A percentile compares a stretch with the other conserved stretches of the same genome.
These are phyloP conservation scores for Chironomus tentans DNA, from an alignment of 2,888 invertebrate species.

Conservation along the genomic window DNA sequence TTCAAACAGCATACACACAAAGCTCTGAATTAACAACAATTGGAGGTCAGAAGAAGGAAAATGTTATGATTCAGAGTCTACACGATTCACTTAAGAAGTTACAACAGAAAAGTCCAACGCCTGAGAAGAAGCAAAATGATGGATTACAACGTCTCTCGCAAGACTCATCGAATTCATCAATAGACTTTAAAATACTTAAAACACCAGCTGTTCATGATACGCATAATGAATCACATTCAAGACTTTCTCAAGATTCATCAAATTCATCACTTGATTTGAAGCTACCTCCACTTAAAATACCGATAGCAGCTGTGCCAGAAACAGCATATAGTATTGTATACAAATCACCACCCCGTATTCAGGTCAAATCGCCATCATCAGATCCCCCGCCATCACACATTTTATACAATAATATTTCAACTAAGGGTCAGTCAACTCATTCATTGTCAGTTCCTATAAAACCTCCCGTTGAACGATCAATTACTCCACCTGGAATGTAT, in stretches of 20 bases:
- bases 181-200: conserved; percentile 11
- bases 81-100: conserved; percentile 28
- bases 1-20: conserved; percentile 60
- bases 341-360: conserved; percentile 21
- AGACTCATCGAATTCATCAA: conserved; percentile 21
- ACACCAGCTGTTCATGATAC: background rate
- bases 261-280: conserved; percentile 17
- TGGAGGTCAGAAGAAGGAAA: conserved; percentile 12
- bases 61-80: conserved; percentile 12
- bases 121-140: conserved; percentile 15
- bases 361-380: conserved; percentile 28
- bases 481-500: conserved; percentile 47
- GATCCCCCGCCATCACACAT: conserved; percentile 39
- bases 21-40: conserved; percentile 4
- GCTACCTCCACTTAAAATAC: conserved; percentile 19
- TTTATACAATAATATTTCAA: conserved; percentile 17
- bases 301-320: conserved; percentile 24
- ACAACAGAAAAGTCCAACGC: conserved; percentile 28
- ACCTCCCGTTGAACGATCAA: conserved; percentile 70
- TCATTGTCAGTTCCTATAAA: conserved; percentile 59
- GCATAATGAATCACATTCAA: background rate
- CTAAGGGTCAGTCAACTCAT: conserved; percentile 64
- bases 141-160: conserved; percentile 17
- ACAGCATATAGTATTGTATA: conserved; percentile 15
- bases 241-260: conserved; percentile 24